Conservation (phyloP, 2,797 vertebrate genomes). For the Aldrovandia affinis region DNA sequence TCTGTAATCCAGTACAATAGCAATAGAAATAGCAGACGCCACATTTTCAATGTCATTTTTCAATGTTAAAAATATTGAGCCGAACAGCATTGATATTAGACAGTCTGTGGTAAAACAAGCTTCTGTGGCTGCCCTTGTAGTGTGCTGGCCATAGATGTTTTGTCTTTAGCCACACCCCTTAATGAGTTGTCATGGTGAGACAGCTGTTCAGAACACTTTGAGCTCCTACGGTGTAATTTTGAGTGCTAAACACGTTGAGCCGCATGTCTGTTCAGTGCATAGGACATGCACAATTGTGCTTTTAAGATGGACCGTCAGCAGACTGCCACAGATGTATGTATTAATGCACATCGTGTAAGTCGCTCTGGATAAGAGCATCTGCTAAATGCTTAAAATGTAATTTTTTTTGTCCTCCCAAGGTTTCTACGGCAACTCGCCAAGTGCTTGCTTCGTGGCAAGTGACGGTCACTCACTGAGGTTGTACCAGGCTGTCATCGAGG, state of each 20-base stretch:
- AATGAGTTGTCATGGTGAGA: neutral
- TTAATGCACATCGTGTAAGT: too few relatives aligned
- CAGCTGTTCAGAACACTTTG: neutral
- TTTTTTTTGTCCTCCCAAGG: slow-evolving; percentile 71
- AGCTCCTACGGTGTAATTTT: neutral
- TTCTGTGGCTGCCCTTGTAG: neutral
- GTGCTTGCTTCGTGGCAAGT: slow-evolving; percentile 96
- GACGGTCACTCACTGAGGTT: slow-evolving; percentile 93
- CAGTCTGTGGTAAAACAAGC: neutral
- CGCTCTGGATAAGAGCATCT: too few relatives aligned
- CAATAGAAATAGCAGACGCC: too few relatives aligned
- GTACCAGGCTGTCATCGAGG: slow-evolving; percentile 97
- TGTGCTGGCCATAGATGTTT: neutral
- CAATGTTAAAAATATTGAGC: neutral
- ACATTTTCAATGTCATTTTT: neutral
- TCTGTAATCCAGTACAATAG: too few relatives aligned
- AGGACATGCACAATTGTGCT: neutral
- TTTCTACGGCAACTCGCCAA: slow-evolving; percentile 95
- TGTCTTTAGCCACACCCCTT: neutral
- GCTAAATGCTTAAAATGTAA: too few relatives aligned
- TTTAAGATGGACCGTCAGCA: neutral
- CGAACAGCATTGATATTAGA: neutral
- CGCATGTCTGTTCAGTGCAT: neutral
- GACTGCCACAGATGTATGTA: neutral
- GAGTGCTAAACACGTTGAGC: neutral